A percentile compares a stretch with the other conserved stretches of the same genome.
Evolutionary conservation across 2,888 invertebrate species (phyloP).

Genomic region (Argynnis bischoffii): DNA sequence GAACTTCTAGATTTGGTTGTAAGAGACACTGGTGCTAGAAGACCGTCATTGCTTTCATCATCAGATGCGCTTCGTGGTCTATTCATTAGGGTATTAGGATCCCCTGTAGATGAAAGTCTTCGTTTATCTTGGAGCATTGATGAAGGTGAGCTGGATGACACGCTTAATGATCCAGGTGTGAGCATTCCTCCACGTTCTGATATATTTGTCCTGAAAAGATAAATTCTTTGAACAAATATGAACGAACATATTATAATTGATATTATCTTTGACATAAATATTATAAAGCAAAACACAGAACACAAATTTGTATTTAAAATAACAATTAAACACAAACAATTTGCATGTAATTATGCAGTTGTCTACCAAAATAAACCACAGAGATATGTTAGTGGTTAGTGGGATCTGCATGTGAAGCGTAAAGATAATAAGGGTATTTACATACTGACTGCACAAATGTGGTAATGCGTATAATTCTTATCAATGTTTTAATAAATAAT

Average conservation of each 20-base stretch:
- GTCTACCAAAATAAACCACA: conserved; percentile 20
- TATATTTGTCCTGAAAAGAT: conserved; percentile 63
- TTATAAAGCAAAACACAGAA: background rate
- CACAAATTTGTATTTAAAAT: conserved; percentile 4
- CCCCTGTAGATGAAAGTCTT: conserved; percentile 66
- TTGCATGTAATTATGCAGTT: conserved; percentile 17
- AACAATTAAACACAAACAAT: conserved; percentile 10
- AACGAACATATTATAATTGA: background rate
- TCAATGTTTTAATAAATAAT: no score
- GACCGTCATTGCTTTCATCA: conserved; percentile 70
- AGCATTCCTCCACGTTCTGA: conserved; percentile 73
- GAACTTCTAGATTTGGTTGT: conserved; percentile 73
- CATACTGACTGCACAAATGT: conserved; percentile 22
- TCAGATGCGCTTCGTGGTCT: conserved; percentile 74
- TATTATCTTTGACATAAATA: background rate
- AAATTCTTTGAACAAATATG: background rate
- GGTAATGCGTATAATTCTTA: background rate
- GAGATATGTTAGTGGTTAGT: conserved; percentile 17
- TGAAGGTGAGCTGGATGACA: conserved; percentile 76
- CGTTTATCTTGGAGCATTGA: conserved; percentile 74
- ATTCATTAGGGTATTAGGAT: conserved; percentile 61
- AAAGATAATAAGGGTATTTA: conserved; percentile 31
- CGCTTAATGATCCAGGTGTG: conserved; percentile 73
- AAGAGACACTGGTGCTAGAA: conserved; percentile 63
- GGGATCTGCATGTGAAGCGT: conserved; percentile 25